Percentiles rank a stretch among this genome's conserved stretches.
Conservation (phyloP, 2,113 vertebrate genomes). For the Psilopsiagon aymara region DNA sequence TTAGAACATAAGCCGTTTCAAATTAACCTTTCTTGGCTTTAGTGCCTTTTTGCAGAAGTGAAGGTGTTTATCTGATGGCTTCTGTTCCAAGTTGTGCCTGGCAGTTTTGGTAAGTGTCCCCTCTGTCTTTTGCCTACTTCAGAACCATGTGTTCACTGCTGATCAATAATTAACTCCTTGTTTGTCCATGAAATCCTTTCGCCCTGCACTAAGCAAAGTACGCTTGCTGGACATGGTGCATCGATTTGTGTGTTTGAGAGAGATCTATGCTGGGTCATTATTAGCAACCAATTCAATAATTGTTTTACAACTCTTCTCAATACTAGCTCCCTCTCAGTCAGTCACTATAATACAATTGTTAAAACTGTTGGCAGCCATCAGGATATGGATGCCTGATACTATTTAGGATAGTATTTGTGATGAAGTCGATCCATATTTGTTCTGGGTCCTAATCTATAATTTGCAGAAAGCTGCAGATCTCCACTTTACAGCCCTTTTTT, state of each 20-base stretch:
- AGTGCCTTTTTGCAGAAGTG: not conserved
- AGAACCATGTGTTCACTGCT: not conserved
- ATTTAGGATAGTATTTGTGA: not conserved
- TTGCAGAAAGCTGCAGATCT: not conserved
- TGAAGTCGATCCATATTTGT: not conserved
- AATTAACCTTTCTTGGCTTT: not conserved
- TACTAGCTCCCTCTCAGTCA: not conserved
- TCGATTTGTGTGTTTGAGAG: not conserved
- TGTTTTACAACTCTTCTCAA: not conserved
- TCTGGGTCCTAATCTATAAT: not conserved
- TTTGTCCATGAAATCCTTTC: slow-evolving; percentile 8
- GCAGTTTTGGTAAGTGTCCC: not conserved
- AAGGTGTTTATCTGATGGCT: not conserved
- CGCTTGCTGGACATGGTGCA: not conserved
- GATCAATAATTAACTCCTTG: slow-evolving; percentile 65
- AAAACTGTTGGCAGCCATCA: not conserved
- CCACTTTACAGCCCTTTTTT: not conserved
- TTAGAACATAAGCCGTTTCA: not conserved
- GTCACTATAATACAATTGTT: not conserved
- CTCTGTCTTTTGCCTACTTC: not conserved
- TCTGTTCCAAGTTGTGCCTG: not conserved
- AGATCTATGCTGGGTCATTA: not conserved
- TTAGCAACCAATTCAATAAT: not conserved
- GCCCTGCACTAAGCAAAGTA: not conserved
- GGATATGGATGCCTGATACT: not conserved